Conservation (phyloP, 2,888 invertebrate species). For the Epicampocera succincta region DNA sequence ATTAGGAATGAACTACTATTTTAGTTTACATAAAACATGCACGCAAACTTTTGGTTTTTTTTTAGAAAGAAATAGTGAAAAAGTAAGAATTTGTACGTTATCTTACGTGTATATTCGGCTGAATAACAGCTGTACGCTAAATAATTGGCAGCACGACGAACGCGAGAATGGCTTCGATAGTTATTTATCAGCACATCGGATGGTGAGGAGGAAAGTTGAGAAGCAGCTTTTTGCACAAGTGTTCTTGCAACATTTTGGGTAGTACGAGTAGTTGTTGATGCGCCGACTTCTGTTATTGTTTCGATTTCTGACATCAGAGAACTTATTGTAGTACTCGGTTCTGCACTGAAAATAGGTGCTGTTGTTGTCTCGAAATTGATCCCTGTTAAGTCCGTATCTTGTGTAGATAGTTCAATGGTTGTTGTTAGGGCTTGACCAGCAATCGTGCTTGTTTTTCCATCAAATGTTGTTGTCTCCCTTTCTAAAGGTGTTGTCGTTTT, state of each 20-base stretch:
- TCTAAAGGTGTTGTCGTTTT: too few relatives aligned
- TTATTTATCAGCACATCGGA: slow-evolving; percentile 72
- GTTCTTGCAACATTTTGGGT: neutral
- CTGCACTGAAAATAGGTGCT: too few relatives aligned
- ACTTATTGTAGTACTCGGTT: too few relatives aligned
- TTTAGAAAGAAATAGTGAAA: neutral
- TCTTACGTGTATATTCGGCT: slow-evolving; percentile 65
- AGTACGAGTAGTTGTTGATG: slow-evolving; percentile 21
- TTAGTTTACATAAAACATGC: too few relatives aligned
- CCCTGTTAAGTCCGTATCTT: too few relatives aligned
- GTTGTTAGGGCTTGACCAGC: neutral
- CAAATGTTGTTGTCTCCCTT: too few relatives aligned
- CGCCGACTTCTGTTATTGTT: slow-evolving; percentile 7
- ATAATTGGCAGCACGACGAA: slow-evolving; percentile 49
- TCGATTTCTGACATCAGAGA: neutral
- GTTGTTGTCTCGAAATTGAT: neutral
- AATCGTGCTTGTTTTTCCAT: too few relatives aligned
- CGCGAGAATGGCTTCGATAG: slow-evolving; percentile 71
- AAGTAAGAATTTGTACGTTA: neutral
- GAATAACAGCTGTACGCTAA: slow-evolving; percentile 73
- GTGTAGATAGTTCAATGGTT: neutral
- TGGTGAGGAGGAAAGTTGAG: neutral
- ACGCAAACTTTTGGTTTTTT: too few relatives aligned
- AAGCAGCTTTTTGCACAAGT: neutral
- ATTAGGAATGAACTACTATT: too few relatives aligned